phyloP scores from a whole-genome alignment of 2,888 invertebrate genomes.

The Silvanus unidentatus region DNA sequence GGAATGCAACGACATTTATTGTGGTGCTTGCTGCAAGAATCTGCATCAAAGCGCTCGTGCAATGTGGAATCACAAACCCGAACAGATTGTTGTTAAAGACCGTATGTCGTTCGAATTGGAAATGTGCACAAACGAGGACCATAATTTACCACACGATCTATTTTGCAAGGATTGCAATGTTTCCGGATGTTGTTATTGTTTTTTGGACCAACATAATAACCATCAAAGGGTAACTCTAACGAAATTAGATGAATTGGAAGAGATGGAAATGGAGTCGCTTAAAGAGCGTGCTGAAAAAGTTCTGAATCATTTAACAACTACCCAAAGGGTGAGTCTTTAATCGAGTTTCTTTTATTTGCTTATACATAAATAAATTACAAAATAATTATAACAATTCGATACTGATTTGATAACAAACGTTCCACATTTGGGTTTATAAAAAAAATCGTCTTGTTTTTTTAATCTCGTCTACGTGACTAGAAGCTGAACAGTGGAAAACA shows the following conservation, averaged over 20 bases:
- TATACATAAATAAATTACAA: background rate
- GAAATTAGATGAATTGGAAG: slow-evolving; percentile 32
- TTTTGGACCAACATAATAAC: slow-evolving; percentile 34
- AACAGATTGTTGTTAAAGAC: slow-evolving; percentile 1
- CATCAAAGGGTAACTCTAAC: slow-evolving; percentile 32
- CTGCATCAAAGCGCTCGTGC: slow-evolving; percentile 36
- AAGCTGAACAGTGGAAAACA: too few relatives aligned
- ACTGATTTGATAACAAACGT: too few relatives aligned
- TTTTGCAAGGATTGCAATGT: slow-evolving; percentile 38
- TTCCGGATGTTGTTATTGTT: slow-evolving; percentile 41
- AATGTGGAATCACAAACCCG: slow-evolving; percentile 30
- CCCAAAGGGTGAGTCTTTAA: slow-evolving; percentile 41
- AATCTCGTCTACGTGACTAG: too few relatives aligned
- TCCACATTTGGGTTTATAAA: too few relatives aligned
- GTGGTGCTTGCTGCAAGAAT: slow-evolving; percentile 22
- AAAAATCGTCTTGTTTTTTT: too few relatives aligned
- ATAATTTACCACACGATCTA: slow-evolving; percentile 30
- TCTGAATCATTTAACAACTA: slow-evolving; percentile 29
- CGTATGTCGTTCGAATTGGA: background rate
- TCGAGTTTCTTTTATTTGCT: background rate
- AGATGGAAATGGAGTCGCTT: slow-evolving; percentile 28
- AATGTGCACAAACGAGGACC: slow-evolving; percentile 19
- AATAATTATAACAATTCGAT: too few relatives aligned
- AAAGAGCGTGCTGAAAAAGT: slow-evolving; percentile 29
- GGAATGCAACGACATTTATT: slow-evolving; percentile 29